Base-by-base conservation (phyloP, 2,797 vertebrate genomes). In the Poeciliopsis paucimaculata region DNA sequence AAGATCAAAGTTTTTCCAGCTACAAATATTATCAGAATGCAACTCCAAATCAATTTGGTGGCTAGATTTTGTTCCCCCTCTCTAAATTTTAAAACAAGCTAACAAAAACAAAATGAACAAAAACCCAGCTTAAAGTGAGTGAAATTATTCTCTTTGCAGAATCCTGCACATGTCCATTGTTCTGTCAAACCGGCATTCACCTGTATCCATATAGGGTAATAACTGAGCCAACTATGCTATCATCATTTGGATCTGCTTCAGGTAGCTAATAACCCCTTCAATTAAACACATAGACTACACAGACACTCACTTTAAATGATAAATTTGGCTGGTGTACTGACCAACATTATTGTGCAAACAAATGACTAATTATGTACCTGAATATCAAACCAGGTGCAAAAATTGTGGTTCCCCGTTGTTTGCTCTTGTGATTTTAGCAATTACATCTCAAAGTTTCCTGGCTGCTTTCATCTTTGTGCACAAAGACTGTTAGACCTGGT, bases 101-200 rank as follows among this genome's bases (percentile, higher is more conserved):
- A 34, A 66, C 2, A 1, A 55, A 41, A 41, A 73, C 23, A 23
- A 41, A 47, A 49, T 46, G 39, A 43, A 6, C 20, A 53, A 53
- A 26, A 53, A 10, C 3, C 1, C 9, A 3, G 26, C 26, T 53
- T 53, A 53, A 26, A 10, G 9, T 28, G 13, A 62, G 2, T n/a
- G 3, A 28, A 15, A 16, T 66, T 64, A 46, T 75, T 45, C 20
- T 80, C n/a, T 55, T 75, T 70, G 73, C 23, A 57, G 12, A 78
- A 20, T 31, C 34, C 57, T 72, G 47, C 66, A 51, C 15, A 55
- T 39, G 47, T 41, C 34, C 2, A 72, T 72, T 72, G 26, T 26
- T 73, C 62, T 31, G 9, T 20, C 45, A 66, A 41, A 51, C 16
- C 15, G 15, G 39, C 36, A n/a, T 55, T 28, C 13, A 43, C 47